Base-by-base conservation (phyloP, 2,888 invertebrate species). In the Lithophane semibrunnea region DNA sequence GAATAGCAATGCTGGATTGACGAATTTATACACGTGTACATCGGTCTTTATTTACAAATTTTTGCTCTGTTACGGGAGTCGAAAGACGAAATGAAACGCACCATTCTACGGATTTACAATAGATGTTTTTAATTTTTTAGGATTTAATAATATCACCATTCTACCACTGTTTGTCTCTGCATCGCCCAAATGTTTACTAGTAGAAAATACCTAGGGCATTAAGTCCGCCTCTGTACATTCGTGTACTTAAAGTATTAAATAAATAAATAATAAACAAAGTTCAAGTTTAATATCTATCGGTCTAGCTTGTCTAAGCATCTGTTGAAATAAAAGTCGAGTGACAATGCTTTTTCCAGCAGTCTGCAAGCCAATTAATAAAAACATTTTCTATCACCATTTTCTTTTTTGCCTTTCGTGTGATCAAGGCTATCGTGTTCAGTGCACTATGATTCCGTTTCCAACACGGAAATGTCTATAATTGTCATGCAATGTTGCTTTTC, bases 401-500 rank as follows among this genome's bases (percentile, higher is more conserved):
- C n/a, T 52, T 58, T 68, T 56, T 63, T 44, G n/a, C 80, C 42
- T 58, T 66, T 85, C 85, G 82, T 85, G 80, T 79, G 60, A 49
- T 49, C 68, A 52, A 78, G 54, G 47, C 24, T 66, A 18, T 79
- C 84, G 75, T 74, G 68, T 65, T 69, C 64, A 60, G n/a, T 68
- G 60, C 68, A 60, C 44, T 73, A 67, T 73, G 49, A 70, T 75
- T 73, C 68, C 72, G 47, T 83, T 83, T 61, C 49, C 67, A 65
- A 37, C 29, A n/a, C 69, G 87, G 84, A 84, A 75, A 84, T 49
- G 3, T 60, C 12, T 56, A 29, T 63, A 47, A 65, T 61, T 64
- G 61, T 60, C 86, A 84, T 77, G 87, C 84, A 73, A 80, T 65
- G 56, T 73, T 73, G 61, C 61, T 79, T 86, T 87, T 82, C 72